phyloP scores from a whole-genome alignment of 2,113 vertebrate genomes.

The Piprites chloris region DNA sequence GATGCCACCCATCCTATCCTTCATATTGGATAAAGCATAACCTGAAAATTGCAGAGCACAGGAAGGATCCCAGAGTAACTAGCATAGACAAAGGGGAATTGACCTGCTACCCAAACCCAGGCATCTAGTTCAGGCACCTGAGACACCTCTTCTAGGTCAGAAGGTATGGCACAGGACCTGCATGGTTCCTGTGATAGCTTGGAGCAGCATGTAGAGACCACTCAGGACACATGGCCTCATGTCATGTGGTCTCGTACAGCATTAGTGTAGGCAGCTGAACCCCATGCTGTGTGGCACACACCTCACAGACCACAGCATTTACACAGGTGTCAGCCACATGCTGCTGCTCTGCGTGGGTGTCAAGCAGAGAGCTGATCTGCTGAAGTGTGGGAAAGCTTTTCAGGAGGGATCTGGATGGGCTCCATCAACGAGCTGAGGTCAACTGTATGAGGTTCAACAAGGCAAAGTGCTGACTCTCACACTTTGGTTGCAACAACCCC shows the following conservation, averaged over 20 bases:
- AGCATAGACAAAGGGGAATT: not conserved
- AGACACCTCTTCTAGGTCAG: not conserved
- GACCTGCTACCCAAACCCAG: not conserved
- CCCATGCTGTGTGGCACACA: not conserved
- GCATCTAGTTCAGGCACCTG: not conserved
- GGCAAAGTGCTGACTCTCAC: not conserved
- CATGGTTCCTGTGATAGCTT: not conserved
- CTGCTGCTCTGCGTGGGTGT: not conserved
- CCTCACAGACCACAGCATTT: not conserved
- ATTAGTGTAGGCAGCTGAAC: not conserved
- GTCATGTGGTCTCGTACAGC: not conserved
- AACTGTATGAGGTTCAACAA: not conserved
- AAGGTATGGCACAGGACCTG: not conserved
- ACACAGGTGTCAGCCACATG: not conserved
- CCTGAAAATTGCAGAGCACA: not conserved
- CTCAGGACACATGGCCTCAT: not conserved
- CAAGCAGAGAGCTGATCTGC: not conserved
- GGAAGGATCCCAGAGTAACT: not conserved
- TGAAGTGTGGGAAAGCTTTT: not conserved
- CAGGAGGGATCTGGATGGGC: not conserved
- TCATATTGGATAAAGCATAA: accelerated
- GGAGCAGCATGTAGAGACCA: not conserved
- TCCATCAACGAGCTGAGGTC: not conserved
- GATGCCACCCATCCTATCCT: not conserved
- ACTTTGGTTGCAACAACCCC: not conserved